phyloP scores from a whole-genome alignment of 2,797 vertebrate species.

The Platyrinchus mystaceus region DNA sequence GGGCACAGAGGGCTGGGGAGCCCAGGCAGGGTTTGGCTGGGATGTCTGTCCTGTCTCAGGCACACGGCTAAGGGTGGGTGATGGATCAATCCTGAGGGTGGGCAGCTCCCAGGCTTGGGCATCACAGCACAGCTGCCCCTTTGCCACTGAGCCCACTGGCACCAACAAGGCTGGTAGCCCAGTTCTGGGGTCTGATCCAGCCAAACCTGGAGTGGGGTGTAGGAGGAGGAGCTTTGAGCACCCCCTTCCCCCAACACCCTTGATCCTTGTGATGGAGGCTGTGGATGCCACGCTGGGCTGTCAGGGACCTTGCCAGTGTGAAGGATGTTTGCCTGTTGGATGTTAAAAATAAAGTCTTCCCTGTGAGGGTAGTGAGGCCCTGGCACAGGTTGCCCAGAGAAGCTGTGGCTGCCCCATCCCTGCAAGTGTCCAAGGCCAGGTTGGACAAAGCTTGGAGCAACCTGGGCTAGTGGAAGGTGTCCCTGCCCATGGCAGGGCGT shows the following conservation, averaged over 20 bases:
- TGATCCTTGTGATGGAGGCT: not conserved
- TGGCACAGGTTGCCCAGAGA: not conserved
- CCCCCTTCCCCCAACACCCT: not conserved
- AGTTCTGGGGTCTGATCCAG: not conserved
- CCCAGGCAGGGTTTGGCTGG: not conserved
- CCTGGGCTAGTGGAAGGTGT: not conserved
- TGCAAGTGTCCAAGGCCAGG: not conserved
- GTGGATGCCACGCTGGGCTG: accelerated
- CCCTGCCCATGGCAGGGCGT: no score
- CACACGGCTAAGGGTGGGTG: not conserved
- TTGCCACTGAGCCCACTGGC: not conserved
- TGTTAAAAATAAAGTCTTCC: accelerated
- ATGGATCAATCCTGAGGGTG: not conserved
- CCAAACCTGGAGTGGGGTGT: not conserved
- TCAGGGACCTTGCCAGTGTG: not conserved
- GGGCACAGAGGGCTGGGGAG: not conserved
- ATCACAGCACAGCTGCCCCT: not conserved
- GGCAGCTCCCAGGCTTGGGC: not conserved
- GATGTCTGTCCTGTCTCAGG: not conserved
- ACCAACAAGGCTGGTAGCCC: not conserved
- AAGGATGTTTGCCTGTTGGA: not conserved
- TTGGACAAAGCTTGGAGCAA: accelerated
- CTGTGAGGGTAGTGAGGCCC: not conserved
- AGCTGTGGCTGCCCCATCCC: not conserved
- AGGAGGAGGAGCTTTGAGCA: not conserved